These are phyloP conservation scores for Cryptus armator DNA, from an alignment of 2,888 invertebrate genomes.

Conservation along the genomic window DNA sequence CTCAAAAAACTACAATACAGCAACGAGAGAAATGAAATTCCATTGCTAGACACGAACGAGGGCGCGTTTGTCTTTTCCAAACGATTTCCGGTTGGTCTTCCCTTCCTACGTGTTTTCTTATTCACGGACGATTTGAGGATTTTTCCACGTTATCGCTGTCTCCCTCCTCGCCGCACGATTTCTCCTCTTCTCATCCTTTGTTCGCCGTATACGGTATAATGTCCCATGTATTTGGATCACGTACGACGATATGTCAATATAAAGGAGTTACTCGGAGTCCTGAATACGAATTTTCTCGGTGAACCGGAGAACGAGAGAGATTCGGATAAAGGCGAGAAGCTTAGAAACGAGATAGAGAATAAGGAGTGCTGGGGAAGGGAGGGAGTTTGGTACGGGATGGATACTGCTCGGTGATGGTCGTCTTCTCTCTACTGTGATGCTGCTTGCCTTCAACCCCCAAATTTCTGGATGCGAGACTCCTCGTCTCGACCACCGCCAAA, in stretches of 20 bases:
- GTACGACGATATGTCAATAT: constrained; percentile 85
- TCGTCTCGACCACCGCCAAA: constrained; percentile 42
- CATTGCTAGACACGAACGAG: constrained; percentile 28
- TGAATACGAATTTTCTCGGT: constrained; percentile 82
- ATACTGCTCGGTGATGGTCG: background rate
- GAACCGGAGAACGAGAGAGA: constrained; percentile 18
- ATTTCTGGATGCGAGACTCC: background rate
- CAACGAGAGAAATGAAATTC: background rate
- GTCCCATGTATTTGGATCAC: constrained; percentile 85
- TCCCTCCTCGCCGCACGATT: constrained; percentile 12
- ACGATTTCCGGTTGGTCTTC: constrained; percentile 73
- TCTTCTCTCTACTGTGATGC: background rate
- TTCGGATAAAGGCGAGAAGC: constrained; percentile 11
- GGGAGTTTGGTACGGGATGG: constrained; percentile 21
- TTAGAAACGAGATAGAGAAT: background rate
- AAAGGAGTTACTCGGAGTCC: constrained; percentile 83
- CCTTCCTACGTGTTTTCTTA: constrained; percentile 76
- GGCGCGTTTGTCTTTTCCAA: constrained; percentile 75
- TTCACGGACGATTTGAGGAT: constrained; percentile 81
- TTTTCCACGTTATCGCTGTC: constrained; percentile 40
- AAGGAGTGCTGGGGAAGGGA: background rate
- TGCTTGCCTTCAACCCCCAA: background rate
- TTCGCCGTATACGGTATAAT: constrained; percentile 83
- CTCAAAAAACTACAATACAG: constrained; percentile 5
- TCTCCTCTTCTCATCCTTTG: constrained; percentile 72